Percentiles rank a stretch among this genome's conserved stretches.
phyloP scores from a whole-genome alignment of 2,797 vertebrate species.

The Pseudomugil tenellus region DNA sequence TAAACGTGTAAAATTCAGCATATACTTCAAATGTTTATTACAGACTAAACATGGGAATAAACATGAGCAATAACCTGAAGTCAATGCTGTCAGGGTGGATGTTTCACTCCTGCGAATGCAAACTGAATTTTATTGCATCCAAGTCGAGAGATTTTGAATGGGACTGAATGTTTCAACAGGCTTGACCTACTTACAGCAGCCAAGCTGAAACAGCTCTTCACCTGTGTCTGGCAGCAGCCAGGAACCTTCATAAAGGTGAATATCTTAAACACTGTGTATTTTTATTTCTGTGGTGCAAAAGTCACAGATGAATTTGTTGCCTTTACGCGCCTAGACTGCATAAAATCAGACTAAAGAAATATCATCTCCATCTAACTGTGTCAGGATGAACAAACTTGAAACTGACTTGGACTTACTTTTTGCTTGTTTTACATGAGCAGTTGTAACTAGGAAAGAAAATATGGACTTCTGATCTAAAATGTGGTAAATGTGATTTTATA shows the following conservation, averaged over 20 bases:
- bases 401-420: not conserved
- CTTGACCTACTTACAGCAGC: conserved; percentile 77
- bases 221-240: conserved; percentile 66
- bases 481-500: too few species aligned
- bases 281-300: conserved; percentile 39
- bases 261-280: conserved; percentile 49
- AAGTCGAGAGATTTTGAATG: conserved; percentile 65
- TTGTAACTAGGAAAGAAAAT: not conserved
- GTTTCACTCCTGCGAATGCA: conserved; percentile 57
- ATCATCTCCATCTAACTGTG: not conserved
- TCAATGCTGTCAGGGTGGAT: conserved; percentile 45
- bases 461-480: not conserved
- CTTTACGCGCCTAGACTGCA: conserved; percentile 15
- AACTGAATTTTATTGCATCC: conserved; percentile 57
- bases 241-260: conserved; percentile 57
- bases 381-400: not conserved
- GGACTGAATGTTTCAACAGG: conserved; percentile 72
- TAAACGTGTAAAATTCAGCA: not conserved
- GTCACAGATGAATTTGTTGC: not conserved
- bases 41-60: conserved; percentile 36
- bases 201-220: conserved; percentile 64
- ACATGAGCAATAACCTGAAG: conserved; percentile 41
- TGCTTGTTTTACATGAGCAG: not conserved
- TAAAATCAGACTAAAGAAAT: conserved; percentile 4
- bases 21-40: not conserved